Conservation (phyloP, 2,113 vertebrate species). For the Anguilla rostrata region DNA sequence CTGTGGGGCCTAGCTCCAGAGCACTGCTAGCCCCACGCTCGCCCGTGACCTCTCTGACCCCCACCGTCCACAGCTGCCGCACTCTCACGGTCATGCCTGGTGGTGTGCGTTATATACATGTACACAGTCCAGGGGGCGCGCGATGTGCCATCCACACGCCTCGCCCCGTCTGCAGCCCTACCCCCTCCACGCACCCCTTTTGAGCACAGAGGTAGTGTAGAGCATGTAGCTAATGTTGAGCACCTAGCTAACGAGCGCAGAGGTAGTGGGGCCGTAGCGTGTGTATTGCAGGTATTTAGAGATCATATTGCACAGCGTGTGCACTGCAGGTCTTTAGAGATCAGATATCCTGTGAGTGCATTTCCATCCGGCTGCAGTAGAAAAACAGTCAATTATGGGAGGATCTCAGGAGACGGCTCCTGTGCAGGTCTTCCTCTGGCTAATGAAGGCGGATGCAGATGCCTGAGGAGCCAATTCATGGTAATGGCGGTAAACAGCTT, state of each 20-base stretch:
- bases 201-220: too few relatives aligned
- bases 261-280: background rate
- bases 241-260: background rate
- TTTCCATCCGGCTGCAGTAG: background rate
- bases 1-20: background rate
- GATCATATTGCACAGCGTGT: background rate
- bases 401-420: conserved; percentile 18
- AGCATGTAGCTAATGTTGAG: background rate
- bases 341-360: background rate
- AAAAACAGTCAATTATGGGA: conserved; percentile 23
- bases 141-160: conserved; percentile 19
- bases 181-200: background rate
- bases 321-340: background rate
- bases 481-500: background rate
- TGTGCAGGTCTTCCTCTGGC: conserved; percentile 3
- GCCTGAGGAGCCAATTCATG: background rate
- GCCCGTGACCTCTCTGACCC: conserved; percentile 16
- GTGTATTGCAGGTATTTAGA: background rate
- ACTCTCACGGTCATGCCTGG: background rate
- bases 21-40: background rate
- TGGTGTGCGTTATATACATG: background rate
- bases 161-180: conserved; percentile 35
- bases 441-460: conserved; percentile 15
- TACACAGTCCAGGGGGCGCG: background rate
- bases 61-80: conserved; percentile 1